These are phyloP conservation scores for Ectemnius lituratus DNA, from an alignment of 2,888 invertebrate genomes.

Conservation along the genomic window DNA sequence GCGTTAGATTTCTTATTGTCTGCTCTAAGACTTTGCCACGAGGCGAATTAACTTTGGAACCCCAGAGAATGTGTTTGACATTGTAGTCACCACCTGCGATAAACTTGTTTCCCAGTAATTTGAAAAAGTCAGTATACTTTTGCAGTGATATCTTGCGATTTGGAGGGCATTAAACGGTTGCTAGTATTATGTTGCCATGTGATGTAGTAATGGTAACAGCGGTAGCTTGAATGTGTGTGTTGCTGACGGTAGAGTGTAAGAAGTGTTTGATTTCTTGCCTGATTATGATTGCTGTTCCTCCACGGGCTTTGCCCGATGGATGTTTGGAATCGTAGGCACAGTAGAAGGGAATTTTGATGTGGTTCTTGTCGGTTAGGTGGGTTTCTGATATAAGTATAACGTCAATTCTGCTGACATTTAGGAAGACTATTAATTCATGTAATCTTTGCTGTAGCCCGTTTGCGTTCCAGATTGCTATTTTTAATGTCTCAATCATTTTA, in stretches of 20 bases:
- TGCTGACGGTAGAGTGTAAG: conserved; percentile 17
- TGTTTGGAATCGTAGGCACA: conserved; percentile 44
- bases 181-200: conserved; percentile 26
- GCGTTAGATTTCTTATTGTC: neutral
- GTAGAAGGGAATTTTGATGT: conserved; percentile 42
- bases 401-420: conserved; percentile 5
- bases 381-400: conserved; percentile 11
- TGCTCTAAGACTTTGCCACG: conserved; percentile 26
- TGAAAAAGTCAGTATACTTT: conserved; percentile 39
- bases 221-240: conserved; percentile 44
- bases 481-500: conserved; percentile 7
- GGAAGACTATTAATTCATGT: conserved; percentile 17
- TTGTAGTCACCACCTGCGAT: conserved; percentile 46
- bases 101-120: conserved; percentile 43
- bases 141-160: conserved; percentile 49
- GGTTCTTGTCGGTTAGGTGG: conserved; percentile 25
- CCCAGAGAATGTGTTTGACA: conserved; percentile 48
- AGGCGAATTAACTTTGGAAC: conserved; percentile 44
- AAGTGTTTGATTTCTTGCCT: conserved; percentile 47
- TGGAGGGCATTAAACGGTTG: conserved; percentile 56
- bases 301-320: conserved; percentile 46
- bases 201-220: conserved; percentile 26
- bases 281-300: conserved; percentile 45
- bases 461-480: conserved; percentile 13
- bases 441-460: conserved; percentile 10